A percentile compares a stretch with the other conserved stretches of the same genome.
These are phyloP conservation scores for Megathymus violae DNA, from an alignment of 1,140 invertebrate species.

Conservation along the genomic window DNA sequence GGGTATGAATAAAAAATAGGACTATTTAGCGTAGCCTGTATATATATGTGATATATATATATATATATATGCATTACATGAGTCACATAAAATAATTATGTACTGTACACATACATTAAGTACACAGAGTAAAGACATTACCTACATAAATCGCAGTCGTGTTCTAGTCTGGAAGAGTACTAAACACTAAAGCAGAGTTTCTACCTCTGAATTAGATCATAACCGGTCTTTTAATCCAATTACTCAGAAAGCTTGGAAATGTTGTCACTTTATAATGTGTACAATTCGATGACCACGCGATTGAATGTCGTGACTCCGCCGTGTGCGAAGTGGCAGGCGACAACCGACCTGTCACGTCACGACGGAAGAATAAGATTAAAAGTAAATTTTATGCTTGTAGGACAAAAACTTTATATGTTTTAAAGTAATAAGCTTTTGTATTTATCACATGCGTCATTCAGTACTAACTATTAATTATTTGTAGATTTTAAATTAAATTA, in stretches of 20 bases:
- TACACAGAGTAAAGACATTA: too few relatives aligned
- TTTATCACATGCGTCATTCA: too few relatives aligned
- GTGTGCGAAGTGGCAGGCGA: slow-evolving; percentile 61
- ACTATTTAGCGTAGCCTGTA: too few relatives aligned
- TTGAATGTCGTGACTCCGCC: slow-evolving; percentile 56
- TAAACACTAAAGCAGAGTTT: slow-evolving; percentile 13
- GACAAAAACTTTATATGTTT: slow-evolving; percentile 23
- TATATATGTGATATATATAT: too few relatives aligned
- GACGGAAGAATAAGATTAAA: slow-evolving; percentile 42
- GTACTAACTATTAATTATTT: too few relatives aligned
- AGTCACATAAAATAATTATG: too few relatives aligned
- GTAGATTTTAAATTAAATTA: too few relatives aligned
- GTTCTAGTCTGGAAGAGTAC: not conserved
- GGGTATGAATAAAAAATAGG: too few relatives aligned
- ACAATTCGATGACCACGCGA: slow-evolving; percentile 43
- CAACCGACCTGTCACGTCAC: slow-evolving; percentile 55
- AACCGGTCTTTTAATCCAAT: slow-evolving; percentile 40
- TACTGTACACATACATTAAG: too few relatives aligned
- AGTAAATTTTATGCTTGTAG: slow-evolving; percentile 15
- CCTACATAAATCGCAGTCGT: not conserved
- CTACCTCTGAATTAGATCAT: slow-evolving; percentile 16
- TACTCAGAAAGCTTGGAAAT: slow-evolving; percentile 41
- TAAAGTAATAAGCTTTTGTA: too few relatives aligned
- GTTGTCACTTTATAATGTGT: slow-evolving; percentile 40
- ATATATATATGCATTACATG: too few relatives aligned